Evolutionary conservation across 92 coral and sea anemone genomes (phyloP), one percentile per base, ranked within the genome.

Genomic region (Anthopleura xanthogrammica): DNA sequence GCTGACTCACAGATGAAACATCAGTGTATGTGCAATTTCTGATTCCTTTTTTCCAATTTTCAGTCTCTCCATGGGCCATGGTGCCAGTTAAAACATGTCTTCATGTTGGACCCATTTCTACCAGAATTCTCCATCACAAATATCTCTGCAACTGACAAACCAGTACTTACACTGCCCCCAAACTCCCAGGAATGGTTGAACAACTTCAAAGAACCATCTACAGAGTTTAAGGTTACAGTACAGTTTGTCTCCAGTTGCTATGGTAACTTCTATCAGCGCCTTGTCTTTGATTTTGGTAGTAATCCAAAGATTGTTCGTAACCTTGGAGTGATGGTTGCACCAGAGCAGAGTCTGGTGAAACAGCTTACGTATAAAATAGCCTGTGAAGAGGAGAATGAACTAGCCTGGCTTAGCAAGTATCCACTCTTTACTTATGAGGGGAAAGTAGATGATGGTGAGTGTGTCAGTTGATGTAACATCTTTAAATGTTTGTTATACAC

Each of bases 291-390:
- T 77, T 95, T 95, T 90, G 95, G 89, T 24, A 70, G 43, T 24
- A 77, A 42, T 43, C 95, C 95, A 20, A 87, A 86, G 43, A 84
- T 95, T 76, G 91, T 90, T 56, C 92, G 98, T 20, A 70, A 85
- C 80, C 90, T 95, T 77, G 98, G 94, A 60, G 98, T 95, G 16
- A 88, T 94, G 46, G 98, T 95, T 3, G 98, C 98, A 19, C 98
- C 98, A 1, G 98, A 95, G 82, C 87, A 86, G 62, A 85, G 82
- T 64, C 89, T 95, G 75, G 81, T 93, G 9, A 86, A 83, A 14
- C 88, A 88, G 56, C 75, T 95, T 43, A 75, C 84, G 12, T 87
- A 86, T 70, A 75, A 85, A 56, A 85, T 85, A 9, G 82, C 91
- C 41, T 82, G 92, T 57, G 91, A 78, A 23, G 95, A 94, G 80